Evolutionary conservation across 2,888 invertebrate species (phyloP).

Genomic region (Monopis laevigella): DNA sequence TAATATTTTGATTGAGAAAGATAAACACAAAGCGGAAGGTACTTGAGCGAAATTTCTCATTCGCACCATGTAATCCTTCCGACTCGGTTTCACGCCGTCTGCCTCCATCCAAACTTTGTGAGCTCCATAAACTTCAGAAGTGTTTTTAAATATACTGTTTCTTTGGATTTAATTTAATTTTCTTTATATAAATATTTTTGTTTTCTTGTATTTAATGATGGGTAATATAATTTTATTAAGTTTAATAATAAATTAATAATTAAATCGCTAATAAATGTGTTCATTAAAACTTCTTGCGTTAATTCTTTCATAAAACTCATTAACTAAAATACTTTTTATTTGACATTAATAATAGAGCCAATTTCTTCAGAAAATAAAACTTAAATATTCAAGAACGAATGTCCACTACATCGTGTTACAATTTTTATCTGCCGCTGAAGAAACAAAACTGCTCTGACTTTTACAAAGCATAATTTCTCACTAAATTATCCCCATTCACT

Average conservation of each 20-base stretch:
- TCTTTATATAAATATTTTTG: too few relatives aligned
- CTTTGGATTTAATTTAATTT: too few relatives aligned
- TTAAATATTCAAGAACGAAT: slow-evolving; percentile 6
- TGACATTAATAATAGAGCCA: too few relatives aligned
- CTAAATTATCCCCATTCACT: slow-evolving; percentile 54
- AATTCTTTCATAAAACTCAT: too few relatives aligned
- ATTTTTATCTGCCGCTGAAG: slow-evolving; percentile 28
- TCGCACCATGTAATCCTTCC: slow-evolving; percentile 36
- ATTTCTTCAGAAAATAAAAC: too few relatives aligned
- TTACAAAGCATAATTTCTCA: slow-evolving; percentile 47
- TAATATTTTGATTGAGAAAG: neutral
- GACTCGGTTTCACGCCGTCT: slow-evolving; percentile 34
- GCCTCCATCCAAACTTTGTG: slow-evolving; percentile 18
- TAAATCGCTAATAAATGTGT: too few relatives aligned
- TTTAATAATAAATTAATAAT: too few relatives aligned
- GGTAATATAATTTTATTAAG: too few relatives aligned
- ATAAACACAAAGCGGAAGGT: neutral
- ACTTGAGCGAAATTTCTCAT: slow-evolving; percentile 32
- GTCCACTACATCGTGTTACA: slow-evolving; percentile 15
- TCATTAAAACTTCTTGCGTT: too few relatives aligned
- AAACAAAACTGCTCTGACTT: slow-evolving; percentile 21
- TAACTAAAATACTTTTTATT: too few relatives aligned
- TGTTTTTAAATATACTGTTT: too few relatives aligned
- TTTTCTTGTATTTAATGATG: too few relatives aligned
- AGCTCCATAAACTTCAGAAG: slow-evolving; percentile 27